These are phyloP conservation scores for Cyrtonyx montezumae DNA, from an alignment of 2,113 vertebrate genomes.

Conservation along the genomic window DNA sequence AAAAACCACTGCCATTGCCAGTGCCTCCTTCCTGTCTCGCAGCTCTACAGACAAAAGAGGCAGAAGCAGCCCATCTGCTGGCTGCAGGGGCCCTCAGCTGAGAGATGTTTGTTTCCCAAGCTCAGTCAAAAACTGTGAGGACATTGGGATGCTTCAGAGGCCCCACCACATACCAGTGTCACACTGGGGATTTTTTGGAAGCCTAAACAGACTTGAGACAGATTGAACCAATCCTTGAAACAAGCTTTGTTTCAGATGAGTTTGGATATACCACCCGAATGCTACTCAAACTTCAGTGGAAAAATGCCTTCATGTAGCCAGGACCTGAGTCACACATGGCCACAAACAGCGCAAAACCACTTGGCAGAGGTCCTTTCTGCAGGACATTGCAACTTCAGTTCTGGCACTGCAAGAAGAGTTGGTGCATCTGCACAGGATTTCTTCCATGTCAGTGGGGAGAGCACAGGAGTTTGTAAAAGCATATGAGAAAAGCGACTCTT, in stretches of 20 bases:
- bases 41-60: neutral
- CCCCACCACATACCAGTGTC: accelerated
- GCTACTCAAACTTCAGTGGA: neutral
- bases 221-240: neutral
- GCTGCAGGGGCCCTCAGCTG: neutral
- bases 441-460: neutral
- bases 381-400: accelerated
- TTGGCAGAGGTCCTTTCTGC: neutral
- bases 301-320: accelerated
- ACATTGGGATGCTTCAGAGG: neutral
- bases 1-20: neutral
- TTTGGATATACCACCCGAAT: neutral
- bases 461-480: neutral
- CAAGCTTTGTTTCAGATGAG: neutral
- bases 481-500: neutral
- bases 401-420: accelerated
- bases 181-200: neutral
- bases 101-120: accelerated
- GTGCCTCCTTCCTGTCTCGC: neutral
- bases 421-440: accelerated
- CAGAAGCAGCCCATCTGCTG: neutral
- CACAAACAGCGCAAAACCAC: neutral
- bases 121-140: neutral
- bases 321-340: accelerated
- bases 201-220: neutral